phyloP scores from a whole-genome alignment of 1,140 invertebrate species.

The Zophobas morio region DNA sequence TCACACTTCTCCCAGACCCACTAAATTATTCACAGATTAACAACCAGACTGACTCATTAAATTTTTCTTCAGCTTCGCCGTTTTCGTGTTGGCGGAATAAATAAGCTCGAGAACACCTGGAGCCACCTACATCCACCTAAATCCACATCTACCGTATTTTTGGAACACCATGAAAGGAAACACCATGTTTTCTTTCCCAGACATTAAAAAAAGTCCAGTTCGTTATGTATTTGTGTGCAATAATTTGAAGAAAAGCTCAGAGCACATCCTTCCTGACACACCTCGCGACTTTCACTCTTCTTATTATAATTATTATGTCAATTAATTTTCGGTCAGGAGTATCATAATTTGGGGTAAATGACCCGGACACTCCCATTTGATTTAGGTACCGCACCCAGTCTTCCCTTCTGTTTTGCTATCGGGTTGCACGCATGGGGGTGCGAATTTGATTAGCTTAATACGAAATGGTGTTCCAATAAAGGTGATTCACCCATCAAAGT shows the following conservation, averaged over 20 bases:
- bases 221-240: background rate
- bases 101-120: constrained; percentile 22
- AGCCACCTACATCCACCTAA: constrained; percentile 2
- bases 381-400: constrained; percentile 24
- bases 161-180: constrained; percentile 14
- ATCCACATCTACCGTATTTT: constrained; percentile 9
- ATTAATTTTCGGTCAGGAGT: constrained; percentile 16
- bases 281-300: constrained; percentile 30
- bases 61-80: background rate
- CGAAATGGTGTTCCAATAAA: background rate
- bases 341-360: constrained; percentile 38
- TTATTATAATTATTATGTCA: background rate
- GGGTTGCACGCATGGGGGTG: constrained; percentile 16
- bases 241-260: background rate
- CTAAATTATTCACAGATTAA: background rate
- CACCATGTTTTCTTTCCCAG: constrained; percentile 2
- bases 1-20: no score
- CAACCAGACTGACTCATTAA: background rate
- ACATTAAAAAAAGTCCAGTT: background rate
- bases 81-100: constrained; percentile 16
- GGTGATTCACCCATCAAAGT: background rate
- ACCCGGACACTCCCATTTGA: constrained; percentile 31
- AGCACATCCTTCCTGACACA: constrained; percentile 28
- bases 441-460: constrained; percentile 10
- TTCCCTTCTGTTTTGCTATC: constrained; percentile 23